Conservation (phyloP, 2,797 vertebrate species). For the Phylloscopus collybita region DNA sequence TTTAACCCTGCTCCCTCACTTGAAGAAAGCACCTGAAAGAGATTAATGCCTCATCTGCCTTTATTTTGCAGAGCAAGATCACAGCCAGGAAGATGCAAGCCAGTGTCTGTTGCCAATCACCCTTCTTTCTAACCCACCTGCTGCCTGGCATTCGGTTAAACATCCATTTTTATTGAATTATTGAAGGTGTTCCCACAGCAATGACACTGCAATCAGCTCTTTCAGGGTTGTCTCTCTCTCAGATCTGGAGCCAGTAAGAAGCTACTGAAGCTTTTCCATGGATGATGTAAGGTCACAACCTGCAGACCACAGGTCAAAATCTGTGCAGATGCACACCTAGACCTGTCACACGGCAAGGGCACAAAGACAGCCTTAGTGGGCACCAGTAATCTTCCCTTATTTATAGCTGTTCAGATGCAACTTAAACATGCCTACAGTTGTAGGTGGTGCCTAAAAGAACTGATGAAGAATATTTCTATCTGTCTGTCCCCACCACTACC, state of each 20-base stretch:
- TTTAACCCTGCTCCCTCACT: neutral
- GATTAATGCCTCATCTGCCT: conserved; percentile 29
- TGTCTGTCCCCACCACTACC: neutral
- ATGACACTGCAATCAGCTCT: neutral
- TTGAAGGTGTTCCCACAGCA: neutral
- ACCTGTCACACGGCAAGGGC: fast-evolving
- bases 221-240: neutral
- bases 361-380: neutral
- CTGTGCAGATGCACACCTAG: neutral
- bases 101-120: neutral
- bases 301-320: neutral
- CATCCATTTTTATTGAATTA: neutral
- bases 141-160: neutral
- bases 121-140: neutral
- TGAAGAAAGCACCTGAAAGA: conserved; percentile 14
- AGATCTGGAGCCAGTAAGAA: neutral
- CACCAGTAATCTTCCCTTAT: neutral
- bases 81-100: neutral
- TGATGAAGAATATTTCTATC: neutral
- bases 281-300: neutral
- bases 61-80: neutral
- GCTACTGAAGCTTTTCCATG: neutral
- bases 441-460: neutral
- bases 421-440: neutral
- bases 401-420: neutral